phyloP scores from a whole-genome alignment of 2,888 invertebrate species.

The Heteromyza rotundicornis region DNA sequence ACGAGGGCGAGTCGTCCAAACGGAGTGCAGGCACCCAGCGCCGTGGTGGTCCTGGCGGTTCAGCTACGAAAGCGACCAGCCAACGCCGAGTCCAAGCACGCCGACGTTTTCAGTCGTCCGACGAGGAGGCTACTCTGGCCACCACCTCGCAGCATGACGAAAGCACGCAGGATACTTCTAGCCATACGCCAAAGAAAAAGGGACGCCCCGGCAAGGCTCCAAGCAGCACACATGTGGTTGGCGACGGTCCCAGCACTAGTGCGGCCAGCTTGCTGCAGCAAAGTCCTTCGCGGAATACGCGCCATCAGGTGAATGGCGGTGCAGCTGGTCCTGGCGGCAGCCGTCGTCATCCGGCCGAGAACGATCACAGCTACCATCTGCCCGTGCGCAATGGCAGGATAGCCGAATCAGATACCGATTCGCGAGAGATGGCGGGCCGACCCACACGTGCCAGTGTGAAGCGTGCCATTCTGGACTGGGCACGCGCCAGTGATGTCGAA shows the following conservation, averaged over 20 bases:
- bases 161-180: conserved; percentile 51
- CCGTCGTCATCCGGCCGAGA: conserved; percentile 51
- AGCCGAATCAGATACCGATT: conserved; percentile 56
- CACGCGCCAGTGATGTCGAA: conserved; percentile 56
- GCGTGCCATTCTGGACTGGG: conserved; percentile 58
- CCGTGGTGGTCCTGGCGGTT: conserved; percentile 21
- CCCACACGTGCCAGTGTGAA: conserved; percentile 58
- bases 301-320: conserved; percentile 38
- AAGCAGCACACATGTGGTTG: conserved; percentile 21
- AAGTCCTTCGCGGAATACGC: conserved; percentile 52
- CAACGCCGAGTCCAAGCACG: conserved; percentile 22
- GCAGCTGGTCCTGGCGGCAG: conserved; percentile 24
- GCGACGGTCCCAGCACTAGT: conserved; percentile 46
- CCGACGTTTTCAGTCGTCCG: conserved; percentile 43
- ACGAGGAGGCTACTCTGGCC: conserved; percentile 36
- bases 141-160: conserved; percentile 45
- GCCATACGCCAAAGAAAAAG: conserved; percentile 44
- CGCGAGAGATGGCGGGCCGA: conserved; percentile 49
- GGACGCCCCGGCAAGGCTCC: conserved; percentile 41
- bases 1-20: conserved; percentile 2
- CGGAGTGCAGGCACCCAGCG: conserved; percentile 15
- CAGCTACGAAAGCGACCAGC: conserved; percentile 7
- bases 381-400: conserved; percentile 52
- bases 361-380: conserved; percentile 61
- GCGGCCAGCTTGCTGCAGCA: conserved; percentile 34